These are phyloP conservation scores for Sphenopsis melanotis DNA, from an alignment of 2,797 vertebrate species.

Conservation along the genomic window DNA sequence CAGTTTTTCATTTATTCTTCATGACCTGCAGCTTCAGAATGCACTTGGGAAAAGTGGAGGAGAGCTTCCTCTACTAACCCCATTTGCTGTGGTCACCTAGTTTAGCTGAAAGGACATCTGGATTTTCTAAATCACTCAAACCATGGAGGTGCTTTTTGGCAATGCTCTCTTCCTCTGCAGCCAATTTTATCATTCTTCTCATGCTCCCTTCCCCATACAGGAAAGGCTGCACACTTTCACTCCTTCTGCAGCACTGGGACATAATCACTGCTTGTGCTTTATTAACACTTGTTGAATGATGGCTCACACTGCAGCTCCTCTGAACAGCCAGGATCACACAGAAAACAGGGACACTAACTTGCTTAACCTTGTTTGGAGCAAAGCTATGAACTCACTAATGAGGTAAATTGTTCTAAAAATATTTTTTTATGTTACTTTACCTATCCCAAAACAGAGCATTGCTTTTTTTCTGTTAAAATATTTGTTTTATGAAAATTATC, in stretches of 20 bases:
- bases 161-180: neutral
- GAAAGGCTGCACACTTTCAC: neutral
- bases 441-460: neutral
- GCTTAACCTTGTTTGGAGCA: neutral
- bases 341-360: neutral
- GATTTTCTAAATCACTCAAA: conserved; percentile 27
- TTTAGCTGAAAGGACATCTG: conserved; percentile 44
- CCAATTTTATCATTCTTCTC: neutral
- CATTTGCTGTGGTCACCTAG: conserved; percentile 48
- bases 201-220: neutral
- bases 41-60: neutral
- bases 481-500: neutral
- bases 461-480: neutral
- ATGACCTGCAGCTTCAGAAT: neutral
- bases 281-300: neutral
- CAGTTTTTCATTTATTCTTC: conserved; percentile 55
- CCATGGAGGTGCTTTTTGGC: conserved; percentile 43
- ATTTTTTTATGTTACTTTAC: neutral
- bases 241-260: neutral
- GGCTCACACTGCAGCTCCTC: neutral
- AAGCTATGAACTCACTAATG: neutral
- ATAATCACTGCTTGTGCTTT: neutral
- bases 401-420: neutral
- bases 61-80: neutral
- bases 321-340: neutral